Base-by-base conservation (phyloP, 1,140 invertebrate genomes). In the Hyles euphorbiae region DNA sequence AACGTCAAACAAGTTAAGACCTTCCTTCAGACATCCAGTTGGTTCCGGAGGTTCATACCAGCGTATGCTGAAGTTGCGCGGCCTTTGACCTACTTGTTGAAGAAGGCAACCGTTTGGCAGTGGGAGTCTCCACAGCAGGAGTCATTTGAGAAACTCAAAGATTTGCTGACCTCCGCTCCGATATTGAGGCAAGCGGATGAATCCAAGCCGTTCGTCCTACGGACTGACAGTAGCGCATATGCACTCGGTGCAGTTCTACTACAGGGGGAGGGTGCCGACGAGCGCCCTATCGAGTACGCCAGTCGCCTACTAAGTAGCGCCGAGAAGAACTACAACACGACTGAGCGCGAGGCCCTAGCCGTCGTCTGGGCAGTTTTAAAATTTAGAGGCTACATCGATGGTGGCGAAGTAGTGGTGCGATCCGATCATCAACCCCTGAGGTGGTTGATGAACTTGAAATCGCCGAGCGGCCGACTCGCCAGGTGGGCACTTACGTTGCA, bases 341-440 rank as follows among this genome's bases (percentile, higher is more conserved):
- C 78, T 2, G 89, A 91, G 61, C 56, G 74, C 45, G 89, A 91
- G 72, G 75, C 74, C 32, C 62, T 91, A 3, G 90, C 89, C 0
- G 68, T 91, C 2, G 65, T 91, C 0, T 87, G 76, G 72, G 84
- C 83, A 0, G 70, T 91, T 0, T 63, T 83, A 22, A 71, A 82
- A 43, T 90, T 88, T 43, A 45, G 78, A 36, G 68, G 67, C 0
- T 87, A 85, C 53, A 57, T 82, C 33, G 75, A 83, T 49, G 81
- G 78, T 7, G 68, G 53, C 10, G 61, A 63, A 83, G 91, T 65
- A 85, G 74, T 34, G 3, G 66, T 89, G 3, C 54, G 63, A 7
- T 70, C 62, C 8, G 75, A 78, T 58, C 89, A 91, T 57, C 82
- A 89, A 58, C 86, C 90, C 0, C 60, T 91, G 10, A 68, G 63